phyloP scores from a whole-genome alignment of 2,113 vertebrate genomes.

The Amazona guildingii region DNA sequence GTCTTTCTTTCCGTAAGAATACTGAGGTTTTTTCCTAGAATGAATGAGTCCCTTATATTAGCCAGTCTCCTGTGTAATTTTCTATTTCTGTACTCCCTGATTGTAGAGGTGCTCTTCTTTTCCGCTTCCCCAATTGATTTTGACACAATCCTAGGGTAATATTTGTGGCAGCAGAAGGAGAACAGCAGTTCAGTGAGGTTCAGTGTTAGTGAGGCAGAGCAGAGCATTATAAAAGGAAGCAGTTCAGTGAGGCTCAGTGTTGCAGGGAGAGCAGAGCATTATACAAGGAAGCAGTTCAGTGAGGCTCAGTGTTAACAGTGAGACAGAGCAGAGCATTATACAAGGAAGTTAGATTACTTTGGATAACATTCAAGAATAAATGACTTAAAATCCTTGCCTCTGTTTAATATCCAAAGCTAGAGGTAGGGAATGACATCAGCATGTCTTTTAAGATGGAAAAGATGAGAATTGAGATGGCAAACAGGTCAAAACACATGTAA shows the following conservation, averaged over 20 bases:
- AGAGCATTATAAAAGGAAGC: neutral
- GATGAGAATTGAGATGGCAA: neutral
- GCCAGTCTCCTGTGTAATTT: neutral
- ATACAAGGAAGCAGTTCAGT: neutral
- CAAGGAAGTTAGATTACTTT: neutral
- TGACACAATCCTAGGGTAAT: neutral
- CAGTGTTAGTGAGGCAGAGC: neutral
- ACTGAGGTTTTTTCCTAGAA: neutral
- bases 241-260: too few relatives aligned
- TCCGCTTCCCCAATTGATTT: neutral
- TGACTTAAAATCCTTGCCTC: neutral
- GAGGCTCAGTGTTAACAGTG: too few relatives aligned
- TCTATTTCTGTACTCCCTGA: neutral
- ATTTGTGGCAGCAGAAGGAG: neutral
- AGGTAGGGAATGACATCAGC: rapidly evolving
- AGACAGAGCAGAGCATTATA: neutral
- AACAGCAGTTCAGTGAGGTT: neutral
- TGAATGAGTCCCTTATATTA: neutral
- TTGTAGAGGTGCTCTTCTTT: neutral
- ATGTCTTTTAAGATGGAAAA: neutral
- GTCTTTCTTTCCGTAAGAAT: neutral
- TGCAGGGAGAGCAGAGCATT: neutral
- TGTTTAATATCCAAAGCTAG: neutral
- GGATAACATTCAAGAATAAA: neutral
- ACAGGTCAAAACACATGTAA: neutral